phyloP scores from a whole-genome alignment of 2,797 vertebrate species.

The Tangara arthus region DNA sequence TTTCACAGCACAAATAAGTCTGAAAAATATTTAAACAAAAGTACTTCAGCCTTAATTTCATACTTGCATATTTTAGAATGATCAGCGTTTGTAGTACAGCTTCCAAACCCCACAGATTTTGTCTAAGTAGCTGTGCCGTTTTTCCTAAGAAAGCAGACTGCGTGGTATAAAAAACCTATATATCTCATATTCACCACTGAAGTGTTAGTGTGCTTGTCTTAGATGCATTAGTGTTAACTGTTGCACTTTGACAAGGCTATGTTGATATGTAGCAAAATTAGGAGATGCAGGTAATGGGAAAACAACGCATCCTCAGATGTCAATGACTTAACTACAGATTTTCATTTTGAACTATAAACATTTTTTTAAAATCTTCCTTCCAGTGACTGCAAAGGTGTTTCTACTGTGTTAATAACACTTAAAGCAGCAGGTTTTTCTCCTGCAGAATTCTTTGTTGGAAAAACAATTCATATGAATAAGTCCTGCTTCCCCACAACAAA shows the following conservation, averaged over 20 bases:
- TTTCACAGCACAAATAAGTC: background rate
- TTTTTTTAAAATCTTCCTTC: background rate
- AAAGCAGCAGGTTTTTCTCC: background rate
- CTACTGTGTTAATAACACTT: constrained; percentile 13
- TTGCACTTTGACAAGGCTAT: constrained; percentile 26
- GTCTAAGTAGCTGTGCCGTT: background rate
- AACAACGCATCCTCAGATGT: background rate
- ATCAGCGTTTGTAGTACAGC: background rate
- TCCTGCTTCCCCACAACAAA: background rate
- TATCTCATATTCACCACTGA: background rate
- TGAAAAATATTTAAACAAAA: constrained; percentile 12
- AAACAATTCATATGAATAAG: constrained; percentile 46
- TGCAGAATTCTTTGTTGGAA: constrained; percentile 45
- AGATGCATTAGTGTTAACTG: constrained; percentile 25
- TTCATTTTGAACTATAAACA: background rate
- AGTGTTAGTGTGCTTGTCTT: background rate
- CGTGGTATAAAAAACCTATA: background rate
- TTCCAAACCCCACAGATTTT: background rate
- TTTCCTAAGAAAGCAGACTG: background rate
- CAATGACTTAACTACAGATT: constrained; percentile 17
- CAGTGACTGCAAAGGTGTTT: constrained; percentile 4
- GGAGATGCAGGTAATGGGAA: background rate
- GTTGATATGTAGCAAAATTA: constrained; percentile 1
- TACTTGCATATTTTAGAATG: background rate
- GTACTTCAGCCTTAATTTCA: background rate